These are phyloP conservation scores for Poeciliopsis retropinna DNA, from an alignment of 2,113 vertebrate species.

Conservation along the genomic window DNA sequence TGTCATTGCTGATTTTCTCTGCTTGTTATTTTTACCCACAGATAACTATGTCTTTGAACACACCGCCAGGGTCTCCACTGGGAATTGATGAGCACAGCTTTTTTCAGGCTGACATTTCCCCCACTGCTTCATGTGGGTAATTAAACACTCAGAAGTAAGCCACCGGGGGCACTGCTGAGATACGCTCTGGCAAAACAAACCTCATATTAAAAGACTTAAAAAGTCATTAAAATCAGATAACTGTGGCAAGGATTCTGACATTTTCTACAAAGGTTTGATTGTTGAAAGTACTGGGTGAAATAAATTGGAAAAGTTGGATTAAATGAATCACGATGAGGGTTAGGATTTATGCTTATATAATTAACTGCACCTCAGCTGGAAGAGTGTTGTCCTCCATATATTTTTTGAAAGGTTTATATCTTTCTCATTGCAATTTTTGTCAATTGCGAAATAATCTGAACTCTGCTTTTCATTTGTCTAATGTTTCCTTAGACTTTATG, in stretches of 20 bases:
- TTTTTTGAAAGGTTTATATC: neutral
- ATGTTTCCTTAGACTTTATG: too few relatives aligned
- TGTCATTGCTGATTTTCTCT: neutral
- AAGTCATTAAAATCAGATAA: neutral
- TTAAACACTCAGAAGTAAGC: conserved; percentile 64
- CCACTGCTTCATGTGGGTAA: conserved; percentile 64
- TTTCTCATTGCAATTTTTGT: neutral
- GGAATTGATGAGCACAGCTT: conserved; percentile 22
- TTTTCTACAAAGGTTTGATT: neutral
- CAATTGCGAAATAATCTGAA: too few relatives aligned
- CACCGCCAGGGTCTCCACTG: conserved; percentile 1
- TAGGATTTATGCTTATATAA: neutral
- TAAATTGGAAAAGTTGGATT: neutral
- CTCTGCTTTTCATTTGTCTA: too few relatives aligned
- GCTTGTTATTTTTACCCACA: conserved; percentile 7
- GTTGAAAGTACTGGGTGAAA: neutral
- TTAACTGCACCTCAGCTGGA: conserved; percentile 7
- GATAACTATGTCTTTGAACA: conserved; percentile 9
- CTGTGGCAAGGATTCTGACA: conserved; percentile 13
- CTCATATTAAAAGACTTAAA: conserved; percentile 27
- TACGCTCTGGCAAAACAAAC: neutral
- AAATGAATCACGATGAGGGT: conserved; percentile 8
- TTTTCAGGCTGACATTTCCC: conserved; percentile 70
- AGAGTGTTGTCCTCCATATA: neutral
- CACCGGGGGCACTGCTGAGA: conserved; percentile 39